These are phyloP conservation scores for Rynchops niger DNA, from an alignment of 2,113 vertebrate species.

Conservation along the genomic window DNA sequence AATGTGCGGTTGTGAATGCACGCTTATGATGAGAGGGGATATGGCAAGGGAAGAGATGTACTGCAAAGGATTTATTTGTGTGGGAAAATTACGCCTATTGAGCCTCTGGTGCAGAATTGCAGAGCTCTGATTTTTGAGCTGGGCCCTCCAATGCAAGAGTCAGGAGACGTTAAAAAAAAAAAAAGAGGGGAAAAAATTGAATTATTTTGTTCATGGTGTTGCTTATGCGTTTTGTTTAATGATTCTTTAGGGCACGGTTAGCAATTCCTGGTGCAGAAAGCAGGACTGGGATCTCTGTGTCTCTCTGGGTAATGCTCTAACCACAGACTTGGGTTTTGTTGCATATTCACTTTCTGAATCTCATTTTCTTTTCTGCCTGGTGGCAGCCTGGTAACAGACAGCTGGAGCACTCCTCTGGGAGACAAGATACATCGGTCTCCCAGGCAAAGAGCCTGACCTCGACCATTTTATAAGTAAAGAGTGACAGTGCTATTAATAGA, in stretches of 20 bases:
- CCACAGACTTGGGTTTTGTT: not conserved
- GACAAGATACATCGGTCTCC: not conserved
- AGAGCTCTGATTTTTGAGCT: not conserved
- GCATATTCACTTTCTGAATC: not conserved
- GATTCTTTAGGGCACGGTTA: not conserved
- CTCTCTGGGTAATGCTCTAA: not conserved
- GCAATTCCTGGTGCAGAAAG: not conserved
- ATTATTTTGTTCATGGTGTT: not conserved
- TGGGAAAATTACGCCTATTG: not conserved
- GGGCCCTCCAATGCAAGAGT: not conserved
- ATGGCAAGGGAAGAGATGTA: not conserved
- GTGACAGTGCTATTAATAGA: constrained; percentile 47
- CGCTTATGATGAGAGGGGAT: not conserved
- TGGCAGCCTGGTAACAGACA: constrained; percentile 42
- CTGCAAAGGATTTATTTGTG: not conserved
- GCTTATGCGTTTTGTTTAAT: not conserved
- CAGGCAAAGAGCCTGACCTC: constrained; percentile 53
- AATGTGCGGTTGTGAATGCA: not conserved
- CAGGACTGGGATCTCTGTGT: not conserved
- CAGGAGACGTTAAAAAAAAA: not conserved
- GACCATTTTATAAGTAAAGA: constrained; percentile 22
- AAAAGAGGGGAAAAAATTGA: not conserved
- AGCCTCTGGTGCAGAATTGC: not conserved
- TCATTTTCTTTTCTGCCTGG: constrained; percentile 22
- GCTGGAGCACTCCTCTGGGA: constrained; percentile 47